Evolutionary conservation across 92 coral and sea anemone genomes (phyloP), one percentile per base, ranked within the genome.

Genomic region (Scolanthus callimorphus): DNA sequence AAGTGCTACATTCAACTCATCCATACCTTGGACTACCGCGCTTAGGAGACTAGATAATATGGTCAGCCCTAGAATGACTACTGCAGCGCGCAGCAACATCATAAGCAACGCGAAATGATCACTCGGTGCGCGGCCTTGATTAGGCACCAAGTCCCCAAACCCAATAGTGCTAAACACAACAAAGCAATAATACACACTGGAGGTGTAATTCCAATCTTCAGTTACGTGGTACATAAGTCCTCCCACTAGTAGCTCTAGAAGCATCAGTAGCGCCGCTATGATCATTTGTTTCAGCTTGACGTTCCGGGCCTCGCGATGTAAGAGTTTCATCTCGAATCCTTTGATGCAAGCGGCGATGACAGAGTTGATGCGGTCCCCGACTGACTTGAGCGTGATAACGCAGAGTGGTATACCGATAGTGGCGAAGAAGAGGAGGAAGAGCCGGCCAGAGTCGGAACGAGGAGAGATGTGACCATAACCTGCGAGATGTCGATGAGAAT

Each of bases 391-490:
- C 2, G 79, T 73, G 2, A 63, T 39, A 52, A 78, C 11, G 27
- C 70, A 60, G 25, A 78, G 55, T 2, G 84, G 84, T 45, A 78
- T 70, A 3, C 84, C 84, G 1, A 63, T 1, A 19, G 58, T 22
- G 3, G 84, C 84, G 59, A 67, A 78, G 29, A 78, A 70, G 24
- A 78, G 34, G 26, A 79, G 71, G 57, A 78, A 78, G 20, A 78
- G 29, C 15, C 84, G 79, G 41, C 84, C 79, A 39, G 34, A 44
- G 38, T 30, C 47, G 12, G 79, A 60, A 0, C 57, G 39, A 26
- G 84, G 84, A 3, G 84, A 34, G 53, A 78, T 47, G 48, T 78
- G 79, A 2, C 84, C 84, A 25, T 53, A 78, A 4, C 84, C 84
- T 78, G 38, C 22, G n/a, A n/a, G n/a, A n/a, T n/a, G n/a, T n/a